These are phyloP conservation scores for Thyatira batis DNA, from an alignment of 2,888 invertebrate species.

Conservation along the genomic window DNA sequence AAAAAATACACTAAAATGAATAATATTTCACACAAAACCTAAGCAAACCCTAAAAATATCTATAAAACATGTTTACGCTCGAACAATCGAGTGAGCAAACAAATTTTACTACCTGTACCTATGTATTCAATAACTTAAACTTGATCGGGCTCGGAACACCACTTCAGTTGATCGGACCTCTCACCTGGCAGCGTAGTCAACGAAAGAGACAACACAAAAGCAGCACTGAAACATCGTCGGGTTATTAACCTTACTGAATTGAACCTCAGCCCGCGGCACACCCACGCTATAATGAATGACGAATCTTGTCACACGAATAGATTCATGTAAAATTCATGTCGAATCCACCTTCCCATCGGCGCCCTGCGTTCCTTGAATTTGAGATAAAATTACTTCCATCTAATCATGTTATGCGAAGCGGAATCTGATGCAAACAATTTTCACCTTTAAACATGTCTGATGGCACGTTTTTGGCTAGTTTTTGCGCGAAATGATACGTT, in stretches of 20 bases:
- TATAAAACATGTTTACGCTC: conserved; percentile 11
- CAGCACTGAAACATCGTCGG: too few relatives aligned
- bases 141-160: too few relatives aligned
- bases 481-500: not conserved
- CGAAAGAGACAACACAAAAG: too few relatives aligned
- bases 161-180: too few relatives aligned
- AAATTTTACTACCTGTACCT: conserved; percentile 24
- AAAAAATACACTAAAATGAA: not conserved
- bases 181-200: too few relatives aligned
- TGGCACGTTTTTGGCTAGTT: conserved; percentile 10
- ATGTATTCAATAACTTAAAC: too few relatives aligned
- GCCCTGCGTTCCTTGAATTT: conserved; percentile 56
- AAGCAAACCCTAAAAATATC: not conserved
- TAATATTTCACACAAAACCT: not conserved
- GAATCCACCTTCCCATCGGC: conserved; percentile 40
- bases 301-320: conserved; percentile 54
- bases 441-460: conserved; percentile 21
- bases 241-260: too few relatives aligned
- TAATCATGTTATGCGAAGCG: conserved; percentile 66
- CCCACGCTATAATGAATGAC: conserved; percentile 61
- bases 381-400: conserved; percentile 72
- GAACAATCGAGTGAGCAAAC: conserved; percentile 16
- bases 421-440: conserved; percentile 39
- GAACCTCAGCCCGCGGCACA: conserved; percentile 19
- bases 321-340: conserved; percentile 79